Percentiles rank a stretch among this genome's conserved stretches.
These are phyloP conservation scores for Catonia carolina DNA, from an alignment of 2,888 invertebrate species.

Conservation along the genomic window DNA sequence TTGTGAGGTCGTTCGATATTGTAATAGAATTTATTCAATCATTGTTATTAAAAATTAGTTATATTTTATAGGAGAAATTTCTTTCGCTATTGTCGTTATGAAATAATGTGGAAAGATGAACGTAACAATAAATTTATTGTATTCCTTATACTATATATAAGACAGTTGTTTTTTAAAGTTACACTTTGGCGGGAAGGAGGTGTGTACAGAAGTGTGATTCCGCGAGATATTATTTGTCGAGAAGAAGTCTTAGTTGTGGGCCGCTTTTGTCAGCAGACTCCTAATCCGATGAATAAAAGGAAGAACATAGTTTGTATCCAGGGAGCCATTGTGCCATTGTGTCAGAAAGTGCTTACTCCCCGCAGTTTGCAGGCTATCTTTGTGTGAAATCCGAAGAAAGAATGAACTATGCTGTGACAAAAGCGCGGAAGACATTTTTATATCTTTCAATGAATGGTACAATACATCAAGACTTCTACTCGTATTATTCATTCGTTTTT, in stretches of 20 bases:
- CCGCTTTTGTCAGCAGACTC: constrained; percentile 6
- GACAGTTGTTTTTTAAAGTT: too few species aligned
- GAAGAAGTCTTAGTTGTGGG: constrained; percentile 9
- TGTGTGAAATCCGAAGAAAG: constrained; percentile 13
- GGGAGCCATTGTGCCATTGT: constrained; percentile 11
- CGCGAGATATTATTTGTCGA: constrained; percentile 13
- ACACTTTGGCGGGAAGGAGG: background rate
- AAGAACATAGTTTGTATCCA: constrained; percentile 15
- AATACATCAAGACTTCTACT: constrained; percentile 7
- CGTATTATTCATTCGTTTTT: constrained; percentile 6
- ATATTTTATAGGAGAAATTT: too few species aligned
- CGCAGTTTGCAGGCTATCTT: constrained; percentile 8
- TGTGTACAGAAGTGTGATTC: constrained; percentile 11
- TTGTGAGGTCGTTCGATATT: too few species aligned
- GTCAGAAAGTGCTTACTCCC: constrained; percentile 12
- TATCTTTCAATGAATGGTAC: constrained; percentile 12
- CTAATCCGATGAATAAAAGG: constrained; percentile 13
- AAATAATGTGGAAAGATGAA: too few species aligned
- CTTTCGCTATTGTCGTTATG: too few species aligned
- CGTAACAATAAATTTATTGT: too few species aligned
- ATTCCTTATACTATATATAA: too few species aligned
- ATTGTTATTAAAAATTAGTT: too few species aligned
- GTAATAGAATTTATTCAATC: too few species aligned
- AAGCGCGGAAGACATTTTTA: constrained; percentile 12
- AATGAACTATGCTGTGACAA: constrained; percentile 8